Base-by-base conservation (phyloP, 1,140 invertebrate species). In the Globodera ellingtonae region DNA sequence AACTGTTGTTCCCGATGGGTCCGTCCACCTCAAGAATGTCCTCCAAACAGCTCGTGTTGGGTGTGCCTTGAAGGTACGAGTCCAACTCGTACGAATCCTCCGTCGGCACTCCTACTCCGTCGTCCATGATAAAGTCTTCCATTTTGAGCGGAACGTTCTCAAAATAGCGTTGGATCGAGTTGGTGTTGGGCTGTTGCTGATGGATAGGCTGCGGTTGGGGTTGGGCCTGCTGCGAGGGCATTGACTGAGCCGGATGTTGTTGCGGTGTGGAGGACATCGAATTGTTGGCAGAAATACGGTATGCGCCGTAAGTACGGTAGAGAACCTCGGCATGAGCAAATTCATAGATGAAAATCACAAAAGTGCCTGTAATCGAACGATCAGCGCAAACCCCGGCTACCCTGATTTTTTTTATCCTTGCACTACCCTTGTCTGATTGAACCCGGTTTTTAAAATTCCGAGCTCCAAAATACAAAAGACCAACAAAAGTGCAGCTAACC, bases 311-410 rank as follows among this genome's bases (percentile, higher is more conserved):
- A n/a, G 75, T 77, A 18, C 71, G 80, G 69, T 81, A 70, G 6
- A 81, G 47, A 46, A 18, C 24, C 62, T 81, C 80, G 46, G 50
- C 80, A 52, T 72, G 46, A 18, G 77, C 72, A 48, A 81, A 81
- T 15, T 81, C 80, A 46, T 81, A 81, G n/a, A 77, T 73, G 72
- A 81, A 81, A 15, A 81, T 72, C 13, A 81, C 80, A 81, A 79
- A 81, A 24, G 80, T 79, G 47, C 80, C 75, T 77, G 48, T 69
- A 77, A 70, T 69, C 10, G 66, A 10, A 7, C 3, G 8, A 21
- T 21, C 59, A 48, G 6, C 50, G 35, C 35, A 35, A 35, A 35
- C 3, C 35, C 35, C 35, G 3, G 35, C 35, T 35, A 35, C 2
- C 35, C 35, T 35, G 35, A 35, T 35, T 35, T 35, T 35, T 35